A percentile compares a stretch with the other conserved stretches of the same genome.
These are phyloP conservation scores for Oligia fasciuncula DNA, from an alignment of 2,888 invertebrate species.

Conservation along the genomic window DNA sequence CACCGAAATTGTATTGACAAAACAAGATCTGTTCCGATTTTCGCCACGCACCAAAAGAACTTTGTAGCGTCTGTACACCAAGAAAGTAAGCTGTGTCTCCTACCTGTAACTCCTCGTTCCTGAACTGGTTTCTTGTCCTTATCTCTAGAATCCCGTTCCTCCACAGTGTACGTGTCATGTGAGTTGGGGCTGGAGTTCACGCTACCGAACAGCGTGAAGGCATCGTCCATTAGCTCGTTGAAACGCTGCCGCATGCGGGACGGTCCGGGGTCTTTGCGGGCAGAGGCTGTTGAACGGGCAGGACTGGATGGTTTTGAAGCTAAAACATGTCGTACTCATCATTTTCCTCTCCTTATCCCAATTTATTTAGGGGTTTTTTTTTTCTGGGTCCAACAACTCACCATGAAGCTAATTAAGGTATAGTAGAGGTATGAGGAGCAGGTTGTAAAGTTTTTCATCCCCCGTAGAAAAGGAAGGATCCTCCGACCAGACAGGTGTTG, in stretches of 20 bases:
- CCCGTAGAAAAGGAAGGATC: not conserved
- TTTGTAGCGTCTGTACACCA: not conserved
- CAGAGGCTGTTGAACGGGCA: slow-evolving; percentile 69
- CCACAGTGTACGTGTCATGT: slow-evolving; percentile 78
- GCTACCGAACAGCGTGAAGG: slow-evolving; percentile 93
- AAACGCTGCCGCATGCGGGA: slow-evolving; percentile 93
- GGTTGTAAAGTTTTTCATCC: not conserved
- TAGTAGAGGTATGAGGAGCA: not conserved
- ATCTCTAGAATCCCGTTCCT: slow-evolving; percentile 68
- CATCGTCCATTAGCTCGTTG: slow-evolving; percentile 94
- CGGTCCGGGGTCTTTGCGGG: slow-evolving; percentile 80
- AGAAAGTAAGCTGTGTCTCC: not conserved
- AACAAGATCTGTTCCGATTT: not conserved
- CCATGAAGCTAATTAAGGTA: not conserved
- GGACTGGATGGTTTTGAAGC: slow-evolving; percentile 83
- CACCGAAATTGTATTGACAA: not conserved
- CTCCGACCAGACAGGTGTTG: not conserved
- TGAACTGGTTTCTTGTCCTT: slow-evolving; percentile 68
- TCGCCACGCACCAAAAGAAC: not conserved
- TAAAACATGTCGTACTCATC: slow-evolving; percentile 48
- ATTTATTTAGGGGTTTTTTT: too few relatives aligned
- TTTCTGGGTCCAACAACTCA: not conserved
- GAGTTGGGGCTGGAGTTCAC: slow-evolving; percentile 89
- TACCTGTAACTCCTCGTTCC: slow-evolving; percentile 28
- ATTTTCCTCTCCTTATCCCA: too few relatives aligned